These are phyloP conservation scores for Eristalis pertinax DNA, from an alignment of 2,888 invertebrate genomes.

Conservation along the genomic window DNA sequence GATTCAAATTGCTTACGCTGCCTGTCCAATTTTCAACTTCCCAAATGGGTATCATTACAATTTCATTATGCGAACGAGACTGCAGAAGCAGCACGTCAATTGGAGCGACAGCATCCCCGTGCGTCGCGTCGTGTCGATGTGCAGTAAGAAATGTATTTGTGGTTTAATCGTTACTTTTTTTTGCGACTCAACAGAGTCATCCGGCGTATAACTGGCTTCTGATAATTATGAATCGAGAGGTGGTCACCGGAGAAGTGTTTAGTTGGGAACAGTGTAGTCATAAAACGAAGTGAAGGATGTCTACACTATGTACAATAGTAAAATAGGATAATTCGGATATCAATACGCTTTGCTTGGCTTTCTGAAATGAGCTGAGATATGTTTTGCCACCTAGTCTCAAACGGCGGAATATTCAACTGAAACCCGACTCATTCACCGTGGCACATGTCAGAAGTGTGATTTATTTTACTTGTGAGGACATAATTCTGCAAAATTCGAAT, in stretches of 20 bases:
- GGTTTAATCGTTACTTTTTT: slow-evolving; percentile 2
- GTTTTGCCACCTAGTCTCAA: too few relatives aligned
- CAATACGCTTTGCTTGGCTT: too few relatives aligned
- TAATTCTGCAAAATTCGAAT: too few relatives aligned
- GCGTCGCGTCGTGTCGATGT: slow-evolving; percentile 8
- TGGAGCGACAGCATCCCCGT: not conserved
- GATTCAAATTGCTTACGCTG: slow-evolving; percentile 44
- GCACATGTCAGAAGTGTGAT: too few relatives aligned
- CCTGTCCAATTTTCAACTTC: slow-evolving; percentile 44
- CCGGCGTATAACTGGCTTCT: not conserved
- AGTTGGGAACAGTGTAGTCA: not conserved
- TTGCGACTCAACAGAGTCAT: not conserved
- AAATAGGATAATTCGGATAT: too few relatives aligned
- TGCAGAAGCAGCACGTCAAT: not conserved
- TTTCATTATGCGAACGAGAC: slow-evolving; percentile 38
- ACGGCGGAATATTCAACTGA: too few relatives aligned
- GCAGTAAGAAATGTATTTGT: slow-evolving; percentile 12
- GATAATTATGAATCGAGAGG: not conserved
- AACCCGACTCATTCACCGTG: too few relatives aligned
- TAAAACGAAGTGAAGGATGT: not conserved
- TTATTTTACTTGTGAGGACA: too few relatives aligned
- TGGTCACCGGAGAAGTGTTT: not conserved
- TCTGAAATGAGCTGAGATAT: too few relatives aligned
- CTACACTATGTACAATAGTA: not conserved
- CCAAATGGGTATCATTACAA: slow-evolving; percentile 42